A percentile compares a stretch with the other conserved stretches of the same genome.
These are phyloP conservation scores for Drosophila bocqueti DNA, from an alignment of 1,140 invertebrate species.

Conservation along the genomic window DNA sequence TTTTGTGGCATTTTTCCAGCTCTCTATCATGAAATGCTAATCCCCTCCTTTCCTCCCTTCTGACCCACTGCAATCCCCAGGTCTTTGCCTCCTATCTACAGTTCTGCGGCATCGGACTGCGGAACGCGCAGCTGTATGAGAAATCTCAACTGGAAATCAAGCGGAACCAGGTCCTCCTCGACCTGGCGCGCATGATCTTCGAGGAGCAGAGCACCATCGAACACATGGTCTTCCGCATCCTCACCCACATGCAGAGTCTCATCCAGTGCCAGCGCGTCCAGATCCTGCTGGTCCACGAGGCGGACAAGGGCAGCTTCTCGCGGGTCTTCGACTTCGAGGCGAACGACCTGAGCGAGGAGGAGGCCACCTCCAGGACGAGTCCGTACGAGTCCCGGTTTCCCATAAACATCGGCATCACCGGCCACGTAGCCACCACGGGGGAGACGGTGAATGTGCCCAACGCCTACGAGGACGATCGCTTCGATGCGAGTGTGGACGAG, in stretches of 20 bases:
- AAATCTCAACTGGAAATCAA: conserved; percentile 97
- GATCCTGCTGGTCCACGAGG: conserved; percentile 95
- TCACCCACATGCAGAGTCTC: conserved; percentile 96
- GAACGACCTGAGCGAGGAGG: conserved; percentile 90
- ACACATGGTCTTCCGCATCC: conserved; percentile 96
- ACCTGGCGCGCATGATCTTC: conserved; percentile 97
- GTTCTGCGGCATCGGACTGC: conserved; percentile 97
- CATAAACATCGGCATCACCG: conserved; percentile 98
- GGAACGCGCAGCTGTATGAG: conserved; percentile 97
- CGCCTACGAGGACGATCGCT: conserved; percentile 96
- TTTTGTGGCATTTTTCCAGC: conserved; percentile 38
- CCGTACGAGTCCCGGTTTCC: conserved; percentile 97
- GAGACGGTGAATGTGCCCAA: conserved; percentile 96
- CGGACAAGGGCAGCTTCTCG: conserved; percentile 94
- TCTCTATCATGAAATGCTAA: conserved; percentile 26
- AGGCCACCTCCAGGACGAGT: conserved; percentile 91
- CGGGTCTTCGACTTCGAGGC: conserved; percentile 96
- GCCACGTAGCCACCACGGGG: conserved; percentile 97
- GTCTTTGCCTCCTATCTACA: conserved; percentile 97
- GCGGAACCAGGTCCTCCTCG: conserved; percentile 96
- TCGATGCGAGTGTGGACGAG: conserved; percentile 94
- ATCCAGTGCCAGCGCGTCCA: conserved; percentile 97
- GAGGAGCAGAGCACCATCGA: conserved; percentile 98
- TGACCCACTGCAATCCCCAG: conserved; percentile 32
- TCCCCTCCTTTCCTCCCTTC: background rate